These are phyloP conservation scores for Troilus luridus DNA, from an alignment of 2,888 invertebrate genomes.

Conservation along the genomic window DNA sequence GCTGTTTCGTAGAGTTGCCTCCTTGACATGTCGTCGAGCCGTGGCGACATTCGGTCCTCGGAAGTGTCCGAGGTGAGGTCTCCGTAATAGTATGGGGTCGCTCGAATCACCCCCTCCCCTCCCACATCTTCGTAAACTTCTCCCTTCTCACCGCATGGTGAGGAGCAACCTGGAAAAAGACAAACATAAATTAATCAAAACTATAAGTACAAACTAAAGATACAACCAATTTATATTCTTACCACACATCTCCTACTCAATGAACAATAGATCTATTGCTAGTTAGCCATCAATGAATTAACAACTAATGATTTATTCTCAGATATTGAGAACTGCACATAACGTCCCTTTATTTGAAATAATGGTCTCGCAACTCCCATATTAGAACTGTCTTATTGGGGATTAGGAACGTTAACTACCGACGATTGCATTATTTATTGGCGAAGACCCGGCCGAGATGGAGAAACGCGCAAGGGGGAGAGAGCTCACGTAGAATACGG, in stretches of 20 bases:
- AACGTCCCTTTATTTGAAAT: not conserved
- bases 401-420: conserved; percentile 30
- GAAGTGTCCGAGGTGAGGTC: conserved; percentile 56
- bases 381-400: not conserved
- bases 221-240: too few relatives aligned
- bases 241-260: too few relatives aligned
- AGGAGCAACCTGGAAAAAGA: conserved; percentile 61
- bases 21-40: conserved; percentile 65
- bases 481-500: conserved; percentile 15
- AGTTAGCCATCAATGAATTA: not conserved
- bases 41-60: conserved; percentile 64
- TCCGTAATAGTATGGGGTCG: conserved; percentile 65
- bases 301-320: not conserved
- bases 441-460: not conserved
- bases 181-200: not conserved
- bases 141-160: conserved; percentile 68
- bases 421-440: conserved; percentile 40
- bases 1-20: conserved; percentile 85
- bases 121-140: conserved; percentile 68
- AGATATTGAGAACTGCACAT: not conserved
- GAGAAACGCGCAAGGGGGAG: not conserved
- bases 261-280: not conserved
- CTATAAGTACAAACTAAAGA: too few relatives aligned
- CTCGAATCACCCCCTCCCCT: conserved; percentile 71
- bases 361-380: not conserved